Base-by-base conservation (phyloP, 2,888 invertebrate genomes). In the Aleiodes leptofemur region DNA sequence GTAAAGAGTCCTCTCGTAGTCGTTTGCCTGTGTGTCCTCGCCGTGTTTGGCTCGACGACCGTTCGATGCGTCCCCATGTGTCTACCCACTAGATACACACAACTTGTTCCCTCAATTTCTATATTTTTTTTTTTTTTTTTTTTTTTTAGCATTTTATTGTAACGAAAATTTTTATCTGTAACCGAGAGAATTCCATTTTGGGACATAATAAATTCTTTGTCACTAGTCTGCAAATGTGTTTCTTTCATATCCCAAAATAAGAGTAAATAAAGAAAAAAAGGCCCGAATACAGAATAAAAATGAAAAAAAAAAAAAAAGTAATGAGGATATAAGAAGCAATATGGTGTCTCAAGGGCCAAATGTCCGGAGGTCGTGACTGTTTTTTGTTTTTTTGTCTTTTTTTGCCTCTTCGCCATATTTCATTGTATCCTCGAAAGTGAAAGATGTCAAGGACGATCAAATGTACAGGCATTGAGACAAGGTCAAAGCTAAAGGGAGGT, bases 31-130 rank as follows among this genome's bases (percentile, higher is more conserved):
- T 23, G 64, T 64, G 64, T 64, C 64, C 64, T 64, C 64, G 64
- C 64, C 64, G 64, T 64, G 64, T 64, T 64, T 64, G 64, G 64
- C 64, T 48, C 64, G 64, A 64, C 48, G 64, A 64, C 64, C 64
- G 64, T 64, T 64, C 64, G 64, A 64, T 64, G 64, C 48, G 64
- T 43, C 38, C 43, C 43, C 4, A 23, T 23, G 43, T 43, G 43
- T 64, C 64, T 64, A 8, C 64, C 64, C 64, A 64, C 64, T 64
- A 64, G 64, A 64, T 64, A 43, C 48, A 11, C 64, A 11, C 64
- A 64, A 48, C 43, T 64, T 48, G 43, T 64, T 48, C 64, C 61
- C 48, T 64, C 64, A 23, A 16, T 64, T 23, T 11, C 34, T 34
- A 34, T 61, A 4, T 14, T 38, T 23, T 23, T 23, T 23, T 23